These are phyloP conservation scores for Harlomillsia oculata DNA, from an alignment of 1,140 invertebrate genomes.

Conservation along the genomic window DNA sequence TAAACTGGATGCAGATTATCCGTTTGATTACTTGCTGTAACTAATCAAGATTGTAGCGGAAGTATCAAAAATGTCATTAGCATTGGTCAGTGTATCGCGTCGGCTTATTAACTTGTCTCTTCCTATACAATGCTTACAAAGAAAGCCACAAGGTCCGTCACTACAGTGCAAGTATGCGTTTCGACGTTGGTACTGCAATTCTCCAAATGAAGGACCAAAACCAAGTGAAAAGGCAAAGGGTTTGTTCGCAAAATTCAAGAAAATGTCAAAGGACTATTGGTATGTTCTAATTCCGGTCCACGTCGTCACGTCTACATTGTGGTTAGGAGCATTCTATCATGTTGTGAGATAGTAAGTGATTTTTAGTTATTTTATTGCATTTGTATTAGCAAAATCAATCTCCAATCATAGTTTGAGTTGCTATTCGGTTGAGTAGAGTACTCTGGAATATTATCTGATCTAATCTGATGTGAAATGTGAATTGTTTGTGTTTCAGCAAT, in stretches of 20 bases:
- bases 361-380: conserved; percentile 1
- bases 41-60: too few relatives aligned
- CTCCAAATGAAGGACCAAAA: too few relatives aligned
- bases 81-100: neutral
- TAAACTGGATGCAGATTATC: too few relatives aligned
- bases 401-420: too few relatives aligned
- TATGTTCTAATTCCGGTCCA: conserved; percentile 78
- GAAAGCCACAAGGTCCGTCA: too few relatives aligned
- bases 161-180: neutral
- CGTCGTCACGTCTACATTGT: conserved; percentile 68
- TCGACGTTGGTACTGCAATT: too few relatives aligned
- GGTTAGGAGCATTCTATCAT: conserved; percentile 78
- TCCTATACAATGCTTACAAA: neutral
- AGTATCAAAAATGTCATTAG: neutral
- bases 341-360: conserved; percentile 64
- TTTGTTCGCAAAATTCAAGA: conserved; percentile 74
- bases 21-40: too few relatives aligned
- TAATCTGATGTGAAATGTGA: neutral
- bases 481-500: conserved; percentile 55
- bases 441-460: neutral
- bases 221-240: too few relatives aligned
- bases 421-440: too few relatives aligned
- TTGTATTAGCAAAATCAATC: neutral
- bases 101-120: neutral
- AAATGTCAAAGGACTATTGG: conserved; percentile 89